A percentile compares a stretch with the other conserved stretches of the same genome.
These are phyloP conservation scores for Perca flavescens DNA, from an alignment of 2,113 vertebrate genomes.

Conservation along the genomic window DNA sequence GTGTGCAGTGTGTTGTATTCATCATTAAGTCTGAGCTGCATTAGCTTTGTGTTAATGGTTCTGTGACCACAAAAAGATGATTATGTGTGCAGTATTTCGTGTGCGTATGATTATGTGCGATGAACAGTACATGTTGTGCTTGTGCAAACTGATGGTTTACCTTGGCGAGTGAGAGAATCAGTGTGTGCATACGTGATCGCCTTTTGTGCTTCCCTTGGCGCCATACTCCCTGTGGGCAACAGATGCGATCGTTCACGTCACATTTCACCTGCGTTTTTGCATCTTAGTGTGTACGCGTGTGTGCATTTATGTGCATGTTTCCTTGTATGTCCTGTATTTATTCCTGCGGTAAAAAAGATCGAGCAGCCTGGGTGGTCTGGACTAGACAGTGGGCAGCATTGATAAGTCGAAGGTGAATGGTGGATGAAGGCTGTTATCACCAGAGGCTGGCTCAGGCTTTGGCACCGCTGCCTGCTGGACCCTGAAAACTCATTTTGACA, in stretches of 20 bases:
- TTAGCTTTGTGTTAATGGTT: not conserved
- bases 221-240: slow-evolving; percentile 21
- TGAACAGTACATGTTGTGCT: slow-evolving; percentile 24
- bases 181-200: not conserved
- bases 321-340: not conserved
- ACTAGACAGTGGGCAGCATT: slow-evolving; percentile 44
- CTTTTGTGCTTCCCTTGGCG: slow-evolving; percentile 13
- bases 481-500: slow-evolving; percentile 83
- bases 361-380: slow-evolving; percentile 51
- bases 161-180: slow-evolving; percentile 11
- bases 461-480: slow-evolving; percentile 74
- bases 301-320: not conserved
- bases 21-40: slow-evolving; percentile 17
- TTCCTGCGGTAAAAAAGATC: slow-evolving; percentile 18
- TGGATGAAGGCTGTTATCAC: slow-evolving; percentile 68
- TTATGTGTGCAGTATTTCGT: slow-evolving; percentile 10
- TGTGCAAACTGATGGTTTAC: slow-evolving; percentile 53
- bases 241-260: slow-evolving; percentile 35
- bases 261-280: slow-evolving; percentile 7
- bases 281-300: not conserved
- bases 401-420: slow-evolving; percentile 76
- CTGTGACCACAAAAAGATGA: not conserved
- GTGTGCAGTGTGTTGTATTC: not conserved
- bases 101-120: slow-evolving; percentile 13
- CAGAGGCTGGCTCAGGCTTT: slow-evolving; percentile 59